These are phyloP conservation scores for Myotis pilosus DNA, from an alignment of 2,797 vertebrate species.

Conservation along the genomic window DNA sequence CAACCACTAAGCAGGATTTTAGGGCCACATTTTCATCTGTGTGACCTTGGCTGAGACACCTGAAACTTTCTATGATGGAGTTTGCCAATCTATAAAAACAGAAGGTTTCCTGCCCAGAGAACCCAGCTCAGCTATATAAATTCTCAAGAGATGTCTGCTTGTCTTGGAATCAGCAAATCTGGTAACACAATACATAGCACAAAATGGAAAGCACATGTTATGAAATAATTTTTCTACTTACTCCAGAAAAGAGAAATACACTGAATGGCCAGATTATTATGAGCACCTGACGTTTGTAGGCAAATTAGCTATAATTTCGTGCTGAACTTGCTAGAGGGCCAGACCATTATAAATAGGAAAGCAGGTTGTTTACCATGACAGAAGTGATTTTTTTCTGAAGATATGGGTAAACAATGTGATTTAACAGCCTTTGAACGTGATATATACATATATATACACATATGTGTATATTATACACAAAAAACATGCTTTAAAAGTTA, in stretches of 20 bases:
- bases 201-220: background rate
- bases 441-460: too few relatives aligned
- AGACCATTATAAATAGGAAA: too few relatives aligned
- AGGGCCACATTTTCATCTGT: background rate
- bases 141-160: background rate
- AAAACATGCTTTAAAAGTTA: background rate
- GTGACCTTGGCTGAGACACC: background rate
- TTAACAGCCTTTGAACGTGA: too few relatives aligned
- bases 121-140: background rate
- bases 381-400: too few relatives aligned
- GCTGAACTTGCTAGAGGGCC: too few relatives aligned
- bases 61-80: background rate
- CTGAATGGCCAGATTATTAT: too few relatives aligned
- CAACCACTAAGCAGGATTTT: background rate
- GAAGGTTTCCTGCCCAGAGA: background rate
- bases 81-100: background rate
- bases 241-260: background rate
- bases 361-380: too few relatives aligned
- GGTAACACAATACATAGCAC: background rate
- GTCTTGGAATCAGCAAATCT: conserved; percentile 51
- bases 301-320: too few relatives aligned
- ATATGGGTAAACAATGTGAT: too few relatives aligned
- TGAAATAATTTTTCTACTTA: conserved; percentile 40
- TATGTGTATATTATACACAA: background rate
- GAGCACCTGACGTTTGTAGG: too few relatives aligned